Percentiles rank a stretch among this genome's conserved stretches.
These are phyloP conservation scores for Platalea minor DNA, from an alignment of 2,797 vertebrate genomes.

Conservation along the genomic window DNA sequence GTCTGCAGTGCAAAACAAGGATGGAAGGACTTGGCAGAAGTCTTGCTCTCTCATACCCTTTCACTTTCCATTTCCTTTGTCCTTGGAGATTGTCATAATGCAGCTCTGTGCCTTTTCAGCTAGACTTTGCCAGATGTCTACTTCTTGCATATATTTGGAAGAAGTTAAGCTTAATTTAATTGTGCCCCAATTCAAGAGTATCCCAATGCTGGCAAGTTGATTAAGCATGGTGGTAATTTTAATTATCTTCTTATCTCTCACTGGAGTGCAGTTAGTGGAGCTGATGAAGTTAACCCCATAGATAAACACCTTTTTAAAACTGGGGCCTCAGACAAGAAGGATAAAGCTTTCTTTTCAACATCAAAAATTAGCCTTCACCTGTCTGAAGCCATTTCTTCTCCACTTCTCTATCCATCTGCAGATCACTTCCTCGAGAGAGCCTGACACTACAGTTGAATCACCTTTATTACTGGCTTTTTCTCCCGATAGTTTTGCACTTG, in stretches of 20 bases:
- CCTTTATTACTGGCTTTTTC: not conserved
- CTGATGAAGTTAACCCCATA: conserved; percentile 39
- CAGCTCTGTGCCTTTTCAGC: conserved; percentile 29
- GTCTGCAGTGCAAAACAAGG: not conserved
- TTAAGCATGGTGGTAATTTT: conserved; percentile 64
- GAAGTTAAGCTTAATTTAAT: conserved; percentile 62
- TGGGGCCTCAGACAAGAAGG: not conserved
- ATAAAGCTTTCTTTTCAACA: not conserved
- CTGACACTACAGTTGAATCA: not conserved
- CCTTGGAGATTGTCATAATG: conserved; percentile 34
- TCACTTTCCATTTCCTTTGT: conserved; percentile 23
- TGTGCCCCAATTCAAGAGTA: conserved; percentile 49
- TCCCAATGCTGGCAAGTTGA: conserved; percentile 57
- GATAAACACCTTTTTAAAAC: conserved; percentile 8
- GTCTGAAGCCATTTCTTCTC: not conserved
- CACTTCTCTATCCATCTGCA: not conserved
- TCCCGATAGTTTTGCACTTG: not conserved
- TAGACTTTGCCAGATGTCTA: conserved; percentile 53
- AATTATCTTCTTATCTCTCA: conserved; percentile 61
- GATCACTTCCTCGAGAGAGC: not conserved
- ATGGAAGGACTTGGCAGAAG: not conserved
- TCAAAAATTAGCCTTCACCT: not conserved
- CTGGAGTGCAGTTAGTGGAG: conserved; percentile 47
- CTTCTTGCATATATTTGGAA: conserved; percentile 46
- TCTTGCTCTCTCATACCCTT: not conserved